Percentiles rank a stretch among this genome's conserved stretches.
phyloP scores from a whole-genome alignment of 2,888 invertebrate genomes.

The Philopedon plagiatum region DNA sequence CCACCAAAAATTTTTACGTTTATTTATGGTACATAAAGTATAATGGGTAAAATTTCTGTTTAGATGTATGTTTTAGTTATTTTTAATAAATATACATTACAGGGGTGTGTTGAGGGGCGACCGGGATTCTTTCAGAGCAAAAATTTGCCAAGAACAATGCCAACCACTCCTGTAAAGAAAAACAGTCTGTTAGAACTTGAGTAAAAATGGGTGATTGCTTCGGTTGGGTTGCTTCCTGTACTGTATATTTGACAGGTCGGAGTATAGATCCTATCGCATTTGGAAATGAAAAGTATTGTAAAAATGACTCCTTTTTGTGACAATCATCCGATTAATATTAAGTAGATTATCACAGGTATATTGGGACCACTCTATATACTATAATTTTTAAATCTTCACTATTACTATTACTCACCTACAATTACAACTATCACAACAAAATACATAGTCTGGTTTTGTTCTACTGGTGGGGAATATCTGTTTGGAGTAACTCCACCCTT shows the following conservation, averaged over 20 bases:
- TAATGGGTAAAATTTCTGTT: slow-evolving; percentile 59
- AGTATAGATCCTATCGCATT: no score
- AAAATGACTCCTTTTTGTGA: no score
- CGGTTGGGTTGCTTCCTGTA: no score
- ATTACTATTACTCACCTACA: slow-evolving; percentile 48
- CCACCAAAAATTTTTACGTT: slow-evolving; percentile 55
- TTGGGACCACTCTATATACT: no score
- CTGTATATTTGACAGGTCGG: no score
- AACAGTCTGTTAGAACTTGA: background rate
- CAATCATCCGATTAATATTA: no score
- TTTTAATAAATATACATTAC: slow-evolving; percentile 65
- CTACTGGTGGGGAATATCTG: slow-evolving; percentile 74
- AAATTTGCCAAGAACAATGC: slow-evolving; percentile 86
- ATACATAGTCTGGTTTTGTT: slow-evolving; percentile 69
- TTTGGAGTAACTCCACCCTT: slow-evolving; percentile 67
- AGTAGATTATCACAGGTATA: no score
- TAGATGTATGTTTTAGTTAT: slow-evolving; percentile 50
- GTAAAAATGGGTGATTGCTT: background rate
- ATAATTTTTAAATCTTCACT: no score
- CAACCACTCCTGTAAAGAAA: slow-evolving; percentile 69
- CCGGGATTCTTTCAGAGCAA: slow-evolving; percentile 77
- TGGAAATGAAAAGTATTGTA: no score
- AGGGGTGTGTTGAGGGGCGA: slow-evolving; percentile 59
- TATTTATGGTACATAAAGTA: slow-evolving; percentile 62
- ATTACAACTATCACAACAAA: slow-evolving; percentile 44